Evolutionary conservation across 2,113 vertebrate genomes (phyloP).

Genomic region (Parotia lawesii): DNA sequence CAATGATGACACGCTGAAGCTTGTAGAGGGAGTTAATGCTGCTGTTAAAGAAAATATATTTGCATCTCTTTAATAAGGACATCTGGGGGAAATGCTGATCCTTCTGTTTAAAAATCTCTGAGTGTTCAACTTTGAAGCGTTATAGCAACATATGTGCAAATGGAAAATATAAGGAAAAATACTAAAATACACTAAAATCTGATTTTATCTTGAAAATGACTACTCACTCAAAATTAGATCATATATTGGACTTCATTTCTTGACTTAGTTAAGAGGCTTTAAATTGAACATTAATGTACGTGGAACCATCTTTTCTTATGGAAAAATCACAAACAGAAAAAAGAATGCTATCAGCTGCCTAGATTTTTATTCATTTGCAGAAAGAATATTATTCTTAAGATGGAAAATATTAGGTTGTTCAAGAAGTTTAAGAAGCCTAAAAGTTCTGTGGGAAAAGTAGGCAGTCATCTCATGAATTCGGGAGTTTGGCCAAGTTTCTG

Average conservation of each 20-base stretch:
- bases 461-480: background rate
- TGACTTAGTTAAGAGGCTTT: background rate
- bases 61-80: constrained; percentile 39
- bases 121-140: background rate
- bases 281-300: background rate
- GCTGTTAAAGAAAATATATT: constrained; percentile 51
- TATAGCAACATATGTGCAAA: background rate
- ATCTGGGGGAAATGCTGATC: constrained; percentile 43
- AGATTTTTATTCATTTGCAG: background rate
- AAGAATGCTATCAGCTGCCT: background rate
- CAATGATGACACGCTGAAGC: constrained; percentile 29
- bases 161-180: background rate
- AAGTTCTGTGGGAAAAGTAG: background rate
- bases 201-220: background rate
- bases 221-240: background rate
- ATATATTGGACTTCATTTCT: background rate
- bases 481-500: background rate
- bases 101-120: constrained; percentile 26
- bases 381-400: background rate
- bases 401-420: background rate
- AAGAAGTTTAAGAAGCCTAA: background rate
- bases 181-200: background rate
- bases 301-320: background rate
- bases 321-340: background rate
- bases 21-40: constrained; percentile 49